Evolutionary conservation across 2,888 invertebrate genomes (phyloP).

Genomic region (Linnaemya tessellans): DNA sequence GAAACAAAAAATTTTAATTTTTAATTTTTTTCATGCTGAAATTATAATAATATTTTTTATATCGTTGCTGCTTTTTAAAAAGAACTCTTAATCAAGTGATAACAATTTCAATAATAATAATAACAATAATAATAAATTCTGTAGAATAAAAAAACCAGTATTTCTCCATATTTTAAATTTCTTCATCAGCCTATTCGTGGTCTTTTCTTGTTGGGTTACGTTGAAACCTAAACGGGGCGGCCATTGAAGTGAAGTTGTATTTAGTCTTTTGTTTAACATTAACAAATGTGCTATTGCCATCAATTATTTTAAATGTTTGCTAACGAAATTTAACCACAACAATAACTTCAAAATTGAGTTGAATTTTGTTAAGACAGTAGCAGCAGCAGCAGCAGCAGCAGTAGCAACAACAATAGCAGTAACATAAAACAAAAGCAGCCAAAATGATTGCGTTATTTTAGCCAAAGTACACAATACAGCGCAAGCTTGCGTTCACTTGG

Average conservation of each 20-base stretch:
- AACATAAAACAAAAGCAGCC: background rate
- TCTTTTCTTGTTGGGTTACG: background rate
- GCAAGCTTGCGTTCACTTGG: background rate
- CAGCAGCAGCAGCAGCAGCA: background rate
- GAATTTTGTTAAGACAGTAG: background rate
- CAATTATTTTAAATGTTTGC: constrained; percentile 45
- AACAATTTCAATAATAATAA: too few relatives aligned
- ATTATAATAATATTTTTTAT: too few relatives aligned
- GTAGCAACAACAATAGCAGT: background rate
- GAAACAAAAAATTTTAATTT: too few relatives aligned
- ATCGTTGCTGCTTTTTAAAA: too few relatives aligned
- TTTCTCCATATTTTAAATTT: too few relatives aligned
- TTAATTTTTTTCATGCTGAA: too few relatives aligned
- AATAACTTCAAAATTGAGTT: constrained; percentile 22
- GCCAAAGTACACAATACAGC: background rate
- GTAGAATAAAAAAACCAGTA: too few relatives aligned
- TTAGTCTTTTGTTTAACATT: background rate
- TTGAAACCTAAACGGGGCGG: background rate
- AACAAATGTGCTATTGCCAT: constrained; percentile 2
- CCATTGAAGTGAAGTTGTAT: background rate
- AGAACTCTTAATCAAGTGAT: too few relatives aligned
- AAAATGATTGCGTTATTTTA: constrained; percentile 26
- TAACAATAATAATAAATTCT: too few relatives aligned
- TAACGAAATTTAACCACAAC: constrained; percentile 4
- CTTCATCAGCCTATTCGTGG: background rate